Evolutionary conservation across 2,888 invertebrate genomes (phyloP).

Genomic region (Sipunculus nudus): DNA sequence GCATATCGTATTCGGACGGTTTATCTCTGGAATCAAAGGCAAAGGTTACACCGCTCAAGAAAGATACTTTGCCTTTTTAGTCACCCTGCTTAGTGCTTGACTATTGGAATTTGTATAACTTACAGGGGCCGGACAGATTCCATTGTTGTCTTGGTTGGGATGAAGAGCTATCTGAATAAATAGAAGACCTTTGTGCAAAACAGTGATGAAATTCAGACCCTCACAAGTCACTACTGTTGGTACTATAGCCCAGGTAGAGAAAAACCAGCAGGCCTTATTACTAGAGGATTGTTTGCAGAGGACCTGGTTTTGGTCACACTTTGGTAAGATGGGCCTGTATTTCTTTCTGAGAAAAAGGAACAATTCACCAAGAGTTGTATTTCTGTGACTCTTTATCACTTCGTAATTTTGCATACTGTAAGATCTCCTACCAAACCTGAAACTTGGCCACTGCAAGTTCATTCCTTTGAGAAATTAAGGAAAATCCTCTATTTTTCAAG

Average conservation of each 20-base stretch:
- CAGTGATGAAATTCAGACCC: too few species aligned
- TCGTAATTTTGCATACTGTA: too few species aligned
- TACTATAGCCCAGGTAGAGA: not conserved
- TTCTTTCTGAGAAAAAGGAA: not conserved
- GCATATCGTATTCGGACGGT: too few species aligned
- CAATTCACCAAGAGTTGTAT: too few species aligned
- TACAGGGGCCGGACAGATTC: conserved; percentile 32
- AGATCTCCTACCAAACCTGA: too few species aligned
- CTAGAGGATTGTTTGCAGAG: not conserved
- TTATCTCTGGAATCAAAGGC: too few species aligned
- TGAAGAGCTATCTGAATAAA: not conserved
- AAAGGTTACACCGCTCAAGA: too few species aligned
- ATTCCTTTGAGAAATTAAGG: too few species aligned
- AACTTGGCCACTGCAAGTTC: too few species aligned
- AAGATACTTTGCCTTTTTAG: conserved; percentile 35
- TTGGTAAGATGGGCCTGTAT: not conserved
- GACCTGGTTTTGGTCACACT: not conserved
- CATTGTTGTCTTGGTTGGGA: not conserved
- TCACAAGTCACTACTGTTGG: too few species aligned
- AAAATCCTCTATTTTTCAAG: too few species aligned
- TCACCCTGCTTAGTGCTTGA: conserved; percentile 21
- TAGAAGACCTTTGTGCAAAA: not conserved
- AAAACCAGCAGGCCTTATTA: not conserved
- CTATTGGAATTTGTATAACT: conserved; percentile 20
- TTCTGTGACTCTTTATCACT: too few species aligned